Evolutionary conservation across 2,797 vertebrate species (phyloP).

Genomic region (Hozukius guyotensis): DNA sequence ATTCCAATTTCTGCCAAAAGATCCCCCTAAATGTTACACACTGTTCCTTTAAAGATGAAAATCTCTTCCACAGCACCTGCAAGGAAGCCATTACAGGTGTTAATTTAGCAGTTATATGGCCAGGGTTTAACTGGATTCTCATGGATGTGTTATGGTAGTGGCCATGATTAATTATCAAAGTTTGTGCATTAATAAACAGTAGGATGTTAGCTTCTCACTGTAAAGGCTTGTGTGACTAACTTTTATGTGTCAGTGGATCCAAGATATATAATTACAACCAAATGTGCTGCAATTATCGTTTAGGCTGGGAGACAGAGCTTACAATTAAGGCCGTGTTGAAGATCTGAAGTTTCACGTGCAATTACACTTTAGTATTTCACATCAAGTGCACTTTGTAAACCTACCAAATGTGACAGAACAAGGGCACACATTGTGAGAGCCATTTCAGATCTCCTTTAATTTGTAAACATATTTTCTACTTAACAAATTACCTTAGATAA

Average conservation of each 20-base stretch:
- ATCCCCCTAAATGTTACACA: too few relatives aligned
- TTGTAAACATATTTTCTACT: slow-evolving; percentile 24
- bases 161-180: slow-evolving; percentile 30
- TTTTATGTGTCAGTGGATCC: slow-evolving; percentile 54
- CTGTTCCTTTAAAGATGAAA: not conserved
- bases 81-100: not conserved
- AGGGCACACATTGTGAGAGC: not conserved
- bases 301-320: slow-evolving; percentile 19
- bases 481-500: slow-evolving; percentile 12
- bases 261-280: slow-evolving; percentile 55
- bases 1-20: too few relatives aligned
- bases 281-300: slow-evolving; percentile 41
- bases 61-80: not conserved
- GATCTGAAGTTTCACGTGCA: slow-evolving; percentile 41
- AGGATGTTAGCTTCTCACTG: slow-evolving; percentile 26
- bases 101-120: not conserved
- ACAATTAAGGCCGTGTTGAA: slow-evolving; percentile 51
- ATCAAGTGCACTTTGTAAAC: slow-evolving; percentile 37
- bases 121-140: not conserved
- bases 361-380: slow-evolving; percentile 28
- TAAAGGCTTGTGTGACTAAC: slow-evolving; percentile 26
- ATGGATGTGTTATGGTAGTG: not conserved
- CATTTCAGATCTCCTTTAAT: slow-evolving; percentile 2
- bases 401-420: slow-evolving; percentile 11
- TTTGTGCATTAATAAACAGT: slow-evolving; percentile 45